Percentiles rank a stretch among this genome's conserved stretches.
These are phyloP conservation scores for Kradibia gibbosae DNA, from an alignment of 1,140 invertebrate genomes.

Conservation along the genomic window DNA sequence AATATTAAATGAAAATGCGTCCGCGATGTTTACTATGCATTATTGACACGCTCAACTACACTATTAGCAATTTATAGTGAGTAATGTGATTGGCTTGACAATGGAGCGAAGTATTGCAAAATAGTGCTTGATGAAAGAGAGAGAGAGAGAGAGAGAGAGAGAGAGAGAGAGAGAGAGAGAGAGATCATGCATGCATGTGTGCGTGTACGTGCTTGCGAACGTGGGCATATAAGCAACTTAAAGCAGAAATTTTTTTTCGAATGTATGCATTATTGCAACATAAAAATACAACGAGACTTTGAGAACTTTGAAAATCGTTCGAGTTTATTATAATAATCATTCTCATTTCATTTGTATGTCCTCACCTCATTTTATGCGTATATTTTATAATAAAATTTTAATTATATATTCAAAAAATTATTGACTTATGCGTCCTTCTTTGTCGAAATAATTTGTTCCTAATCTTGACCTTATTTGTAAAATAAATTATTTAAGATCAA, in stretches of 20 bases:
- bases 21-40: constrained; percentile 56
- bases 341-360: constrained; percentile 37
- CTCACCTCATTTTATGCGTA: constrained; percentile 20
- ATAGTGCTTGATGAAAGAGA: background rate
- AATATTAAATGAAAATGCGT: constrained; percentile 42
- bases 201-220: background rate
- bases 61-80: constrained; percentile 69
- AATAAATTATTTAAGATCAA: background rate
- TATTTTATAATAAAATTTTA: constrained; percentile 42
- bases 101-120: background rate
- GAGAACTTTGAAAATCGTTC: constrained; percentile 42
- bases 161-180: background rate
- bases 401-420: constrained; percentile 24
- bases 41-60: constrained; percentile 61
- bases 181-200: background rate
- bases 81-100: constrained; percentile 61
- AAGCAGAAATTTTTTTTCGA: background rate
- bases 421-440: constrained; percentile 32
- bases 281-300: constrained; percentile 30
- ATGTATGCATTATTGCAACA: background rate
- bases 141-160: background rate
- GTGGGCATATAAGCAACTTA: background rate
- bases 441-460: constrained; percentile 26
- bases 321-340: constrained; percentile 28
- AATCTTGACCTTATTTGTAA: constrained; percentile 21